These are phyloP conservation scores for Ips typographus DNA, from an alignment of 1,140 invertebrate species.

Conservation along the genomic window DNA sequence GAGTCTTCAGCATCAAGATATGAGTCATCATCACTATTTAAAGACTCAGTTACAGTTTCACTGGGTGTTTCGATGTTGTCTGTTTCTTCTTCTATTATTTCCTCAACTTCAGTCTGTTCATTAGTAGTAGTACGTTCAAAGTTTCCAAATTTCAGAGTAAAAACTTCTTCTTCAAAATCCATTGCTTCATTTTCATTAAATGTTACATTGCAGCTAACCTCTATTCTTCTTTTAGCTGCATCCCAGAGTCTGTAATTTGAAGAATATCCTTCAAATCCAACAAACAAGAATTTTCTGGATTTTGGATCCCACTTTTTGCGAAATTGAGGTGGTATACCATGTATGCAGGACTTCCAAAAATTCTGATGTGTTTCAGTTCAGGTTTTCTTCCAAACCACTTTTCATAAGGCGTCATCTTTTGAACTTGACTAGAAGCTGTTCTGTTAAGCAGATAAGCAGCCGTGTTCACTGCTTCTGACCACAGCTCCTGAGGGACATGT, in stretches of 20 bases:
- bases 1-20: too few species aligned
- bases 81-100: too few species aligned
- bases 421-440: constrained; percentile 34
- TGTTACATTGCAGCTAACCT: constrained; percentile 42
- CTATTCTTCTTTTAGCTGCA: constrained; percentile 36
- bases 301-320: constrained; percentile 30
- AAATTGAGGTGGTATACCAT: constrained; percentile 35
- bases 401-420: constrained; percentile 29
- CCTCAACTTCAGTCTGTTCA: too few species aligned
- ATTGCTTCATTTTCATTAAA: constrained; percentile 39
- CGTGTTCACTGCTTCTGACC: constrained; percentile 54
- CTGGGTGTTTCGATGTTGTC: too few species aligned
- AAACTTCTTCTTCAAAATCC: constrained; percentile 10
- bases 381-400: constrained; percentile 39
- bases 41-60: too few species aligned
- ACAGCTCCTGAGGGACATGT: constrained; percentile 49
- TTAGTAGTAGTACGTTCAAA: neutral
- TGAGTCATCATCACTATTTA: too few species aligned
- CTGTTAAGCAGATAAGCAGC: constrained; percentile 50
- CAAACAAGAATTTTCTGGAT: constrained; percentile 35
- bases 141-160: constrained; percentile 6
- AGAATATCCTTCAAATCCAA: constrained; percentile 29
- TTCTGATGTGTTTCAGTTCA: constrained; percentile 29
- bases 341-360: constrained; percentile 46
- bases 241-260: constrained; percentile 31